A percentile compares a stretch with the other conserved stretches of the same genome.
phyloP scores from a whole-genome alignment of 1,140 invertebrate genomes.

The Caerostris darwini region DNA sequence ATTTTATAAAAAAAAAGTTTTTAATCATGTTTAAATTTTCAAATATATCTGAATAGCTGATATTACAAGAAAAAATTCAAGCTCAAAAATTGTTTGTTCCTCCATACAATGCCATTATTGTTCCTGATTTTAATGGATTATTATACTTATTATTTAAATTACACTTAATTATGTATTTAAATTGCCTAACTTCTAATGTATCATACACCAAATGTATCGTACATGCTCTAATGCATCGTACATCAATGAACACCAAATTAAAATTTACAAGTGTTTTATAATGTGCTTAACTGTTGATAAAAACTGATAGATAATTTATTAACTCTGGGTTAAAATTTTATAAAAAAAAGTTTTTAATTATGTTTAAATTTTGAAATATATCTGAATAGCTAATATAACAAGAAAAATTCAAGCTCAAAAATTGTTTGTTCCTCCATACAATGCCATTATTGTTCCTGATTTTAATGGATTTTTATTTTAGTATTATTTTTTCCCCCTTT shows the following conservation, averaged over 20 bases:
- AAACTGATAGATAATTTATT: neutral
- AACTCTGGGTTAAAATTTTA: neutral
- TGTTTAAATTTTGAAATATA: neutral
- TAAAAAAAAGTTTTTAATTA: neutral
- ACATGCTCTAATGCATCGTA: no score
- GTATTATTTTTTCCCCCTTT: neutral
- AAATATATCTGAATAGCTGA: neutral
- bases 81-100: neutral
- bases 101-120: neutral
- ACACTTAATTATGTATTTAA: no score
- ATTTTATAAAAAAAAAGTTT: neutral
- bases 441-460: slow-evolving; percentile 45
- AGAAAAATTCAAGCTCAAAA: neutral
- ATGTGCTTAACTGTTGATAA: neutral
- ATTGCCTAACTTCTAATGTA: no score
- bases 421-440: neutral
- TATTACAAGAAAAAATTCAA: neutral
- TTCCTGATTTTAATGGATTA: slow-evolving; percentile 56
- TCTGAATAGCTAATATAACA: neutral
- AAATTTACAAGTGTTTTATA: neutral
- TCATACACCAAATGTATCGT: no score
- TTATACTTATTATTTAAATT: no score
- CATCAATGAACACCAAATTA: no score
- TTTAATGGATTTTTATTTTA: slow-evolving; percentile 42
- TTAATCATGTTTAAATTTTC: neutral